Percentiles rank a stretch among this genome's conserved stretches.
Conservation (phyloP, 2,113 vertebrate species). For the Hepsetus odoe region DNA sequence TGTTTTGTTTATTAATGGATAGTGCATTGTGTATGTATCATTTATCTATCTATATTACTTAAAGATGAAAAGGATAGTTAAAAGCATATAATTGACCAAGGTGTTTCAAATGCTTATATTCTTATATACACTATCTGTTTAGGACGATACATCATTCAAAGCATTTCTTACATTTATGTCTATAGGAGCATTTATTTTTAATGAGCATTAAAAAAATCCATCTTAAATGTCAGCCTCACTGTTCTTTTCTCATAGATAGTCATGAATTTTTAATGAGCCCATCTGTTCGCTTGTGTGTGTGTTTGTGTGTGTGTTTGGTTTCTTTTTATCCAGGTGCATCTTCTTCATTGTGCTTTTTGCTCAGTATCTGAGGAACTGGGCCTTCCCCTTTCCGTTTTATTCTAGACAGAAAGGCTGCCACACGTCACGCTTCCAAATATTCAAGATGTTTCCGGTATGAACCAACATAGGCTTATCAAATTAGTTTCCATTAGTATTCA, state of each 20-base stretch:
- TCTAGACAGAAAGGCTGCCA: slow-evolving; percentile 79
- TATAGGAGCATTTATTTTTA: background rate
- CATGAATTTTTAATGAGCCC: background rate
- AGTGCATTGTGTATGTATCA: too few relatives aligned
- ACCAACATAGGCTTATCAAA: background rate
- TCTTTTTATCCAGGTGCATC: slow-evolving; percentile 80
- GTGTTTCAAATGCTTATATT: too few relatives aligned
- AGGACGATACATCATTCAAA: background rate
- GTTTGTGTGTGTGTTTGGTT: background rate
- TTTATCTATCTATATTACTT: too few relatives aligned
- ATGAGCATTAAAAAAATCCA: background rate
- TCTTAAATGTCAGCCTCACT: background rate
- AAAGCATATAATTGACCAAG: too few relatives aligned
- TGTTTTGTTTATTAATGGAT: too few relatives aligned
- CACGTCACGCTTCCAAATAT: slow-evolving; percentile 83
- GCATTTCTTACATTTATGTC: background rate
- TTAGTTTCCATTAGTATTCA: background rate
- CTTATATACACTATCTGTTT: too few relatives aligned
- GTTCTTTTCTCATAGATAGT: background rate
- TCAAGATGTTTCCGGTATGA: slow-evolving; percentile 97
- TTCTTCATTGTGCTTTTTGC: slow-evolving; percentile 90
- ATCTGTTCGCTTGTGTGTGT: slow-evolving; percentile 22
- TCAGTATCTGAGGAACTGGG: slow-evolving; percentile 86
- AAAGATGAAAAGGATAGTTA: too few relatives aligned
- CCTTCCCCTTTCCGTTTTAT: slow-evolving; percentile 82